These are phyloP conservation scores for Diaprepes abbreviatus DNA, from an alignment of 2,888 invertebrate genomes.

Conservation along the genomic window DNA sequence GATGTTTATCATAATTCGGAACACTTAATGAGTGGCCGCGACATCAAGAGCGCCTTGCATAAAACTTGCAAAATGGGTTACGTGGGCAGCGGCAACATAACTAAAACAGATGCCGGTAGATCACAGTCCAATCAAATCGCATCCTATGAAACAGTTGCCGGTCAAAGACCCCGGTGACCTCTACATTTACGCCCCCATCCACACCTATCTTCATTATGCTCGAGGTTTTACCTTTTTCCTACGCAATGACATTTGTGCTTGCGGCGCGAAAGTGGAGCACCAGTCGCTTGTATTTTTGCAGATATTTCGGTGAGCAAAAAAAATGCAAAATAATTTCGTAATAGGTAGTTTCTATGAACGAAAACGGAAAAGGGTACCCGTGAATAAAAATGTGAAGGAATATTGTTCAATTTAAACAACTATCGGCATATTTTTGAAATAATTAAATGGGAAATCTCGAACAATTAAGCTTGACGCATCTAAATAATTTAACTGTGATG, in stretches of 20 bases:
- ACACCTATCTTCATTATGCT: conserved; percentile 57
- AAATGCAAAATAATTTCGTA: no score
- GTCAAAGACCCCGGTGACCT: conserved; percentile 66
- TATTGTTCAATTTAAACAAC: no score
- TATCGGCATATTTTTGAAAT: no score
- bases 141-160: conserved; percentile 60
- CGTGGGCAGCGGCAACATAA: conserved; percentile 51
- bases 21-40: conserved; percentile 43
- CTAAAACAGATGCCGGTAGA: conserved; percentile 62
- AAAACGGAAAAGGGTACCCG: no score
- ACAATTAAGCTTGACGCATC: no score
- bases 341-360: no score
- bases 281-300: conserved; percentile 18
- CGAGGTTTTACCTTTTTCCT: conserved; percentile 55
- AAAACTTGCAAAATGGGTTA: conserved; percentile 51
- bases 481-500: no score
- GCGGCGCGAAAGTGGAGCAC: conserved; percentile 33
- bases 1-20: conserved; percentile 46
- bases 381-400: no score
- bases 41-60: conserved; percentile 41
- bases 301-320: conserved; percentile 11
- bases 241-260: conserved; percentile 44
- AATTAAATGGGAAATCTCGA: no score
- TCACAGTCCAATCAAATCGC: conserved; percentile 58
- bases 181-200: conserved; percentile 65